Evolutionary conservation across 2,888 invertebrate genomes (phyloP).

Genomic region (Apodemia duryi): DNA sequence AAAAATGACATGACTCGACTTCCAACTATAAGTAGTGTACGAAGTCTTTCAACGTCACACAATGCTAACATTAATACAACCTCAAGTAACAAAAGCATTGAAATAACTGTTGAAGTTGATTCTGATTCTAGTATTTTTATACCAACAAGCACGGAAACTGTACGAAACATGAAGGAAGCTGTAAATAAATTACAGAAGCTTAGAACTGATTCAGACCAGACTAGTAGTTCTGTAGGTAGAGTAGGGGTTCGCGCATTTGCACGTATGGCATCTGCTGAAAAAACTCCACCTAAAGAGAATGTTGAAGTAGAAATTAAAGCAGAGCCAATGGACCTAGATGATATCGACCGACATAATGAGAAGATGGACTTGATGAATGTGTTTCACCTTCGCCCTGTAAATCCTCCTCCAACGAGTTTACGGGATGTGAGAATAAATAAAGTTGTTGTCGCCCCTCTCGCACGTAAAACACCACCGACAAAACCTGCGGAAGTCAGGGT

Average conservation of each 20-base stretch:
- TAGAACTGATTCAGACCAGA: conserved; percentile 39
- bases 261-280: conserved; percentile 53
- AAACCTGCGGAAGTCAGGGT: conserved; percentile 46
- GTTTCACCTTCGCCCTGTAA: conserved; percentile 58
- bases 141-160: conserved; percentile 50
- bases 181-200: conserved; percentile 49
- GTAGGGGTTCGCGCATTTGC: conserved; percentile 69
- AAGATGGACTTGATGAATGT: conserved; percentile 64
- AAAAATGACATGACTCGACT: conserved; percentile 36
- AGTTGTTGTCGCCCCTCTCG: conserved; percentile 44
- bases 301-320: conserved; percentile 63
- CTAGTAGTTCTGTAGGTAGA: conserved; percentile 46
- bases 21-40: conserved; percentile 58
- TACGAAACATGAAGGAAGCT: conserved; percentile 49
- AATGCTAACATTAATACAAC: conserved; percentile 28
- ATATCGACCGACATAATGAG: conserved; percentile 54
- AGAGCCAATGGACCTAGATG: conserved; percentile 65
- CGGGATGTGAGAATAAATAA: conserved; percentile 64
- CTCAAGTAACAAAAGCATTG: conserved; percentile 35
- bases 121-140: conserved; percentile 50
- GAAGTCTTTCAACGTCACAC: conserved; percentile 49
- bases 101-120: conserved; percentile 43
- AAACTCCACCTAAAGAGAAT: conserved; percentile 21
- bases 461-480: conserved; percentile 34
- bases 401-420: conserved; percentile 39